These are phyloP conservation scores for Bombylius discolor DNA, from an alignment of 2,888 invertebrate species.

Conservation along the genomic window DNA sequence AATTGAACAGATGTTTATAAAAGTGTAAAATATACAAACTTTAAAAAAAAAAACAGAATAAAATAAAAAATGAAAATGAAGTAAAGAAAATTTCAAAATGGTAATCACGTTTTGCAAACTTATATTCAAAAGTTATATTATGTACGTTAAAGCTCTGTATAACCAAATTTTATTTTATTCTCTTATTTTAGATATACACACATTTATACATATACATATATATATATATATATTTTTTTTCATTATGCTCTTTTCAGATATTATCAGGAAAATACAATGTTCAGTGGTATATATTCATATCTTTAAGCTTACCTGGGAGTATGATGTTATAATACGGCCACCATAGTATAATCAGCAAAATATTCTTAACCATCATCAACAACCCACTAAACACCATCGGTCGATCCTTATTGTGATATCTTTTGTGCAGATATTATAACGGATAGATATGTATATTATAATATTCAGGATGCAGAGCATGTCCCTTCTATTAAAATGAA, in stretches of 20 bases:
- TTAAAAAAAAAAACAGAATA: too few relatives aligned
- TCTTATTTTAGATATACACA: not conserved
- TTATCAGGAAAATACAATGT: slow-evolving; percentile 9
- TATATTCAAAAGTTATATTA: slow-evolving; percentile 10
- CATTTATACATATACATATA: not conserved
- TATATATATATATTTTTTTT: not conserved
- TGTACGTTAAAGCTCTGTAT: not conserved
- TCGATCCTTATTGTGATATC: not conserved
- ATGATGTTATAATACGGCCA: not conserved
- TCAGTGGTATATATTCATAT: slow-evolving; percentile 6
- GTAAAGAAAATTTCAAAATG: not conserved
- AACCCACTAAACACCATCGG: not conserved
- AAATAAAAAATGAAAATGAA: too few relatives aligned
- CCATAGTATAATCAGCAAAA: not conserved
- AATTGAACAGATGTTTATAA: too few relatives aligned
- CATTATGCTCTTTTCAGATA: slow-evolving; percentile 8
- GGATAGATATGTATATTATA: not conserved
- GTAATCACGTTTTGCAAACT: not conserved
- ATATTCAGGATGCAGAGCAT: slow-evolving; percentile 21
- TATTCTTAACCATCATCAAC: not conserved
- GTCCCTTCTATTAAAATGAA: slow-evolving; percentile 20
- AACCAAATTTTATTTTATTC: not conserved
- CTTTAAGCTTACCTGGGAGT: slow-evolving; percentile 1
- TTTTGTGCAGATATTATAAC: not conserved
- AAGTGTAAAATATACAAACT: too few relatives aligned